Percentiles rank a stretch among this genome's conserved stretches.
Conservation (phyloP, 2,797 vertebrate genomes). For the Ficedula albicollis region DNA sequence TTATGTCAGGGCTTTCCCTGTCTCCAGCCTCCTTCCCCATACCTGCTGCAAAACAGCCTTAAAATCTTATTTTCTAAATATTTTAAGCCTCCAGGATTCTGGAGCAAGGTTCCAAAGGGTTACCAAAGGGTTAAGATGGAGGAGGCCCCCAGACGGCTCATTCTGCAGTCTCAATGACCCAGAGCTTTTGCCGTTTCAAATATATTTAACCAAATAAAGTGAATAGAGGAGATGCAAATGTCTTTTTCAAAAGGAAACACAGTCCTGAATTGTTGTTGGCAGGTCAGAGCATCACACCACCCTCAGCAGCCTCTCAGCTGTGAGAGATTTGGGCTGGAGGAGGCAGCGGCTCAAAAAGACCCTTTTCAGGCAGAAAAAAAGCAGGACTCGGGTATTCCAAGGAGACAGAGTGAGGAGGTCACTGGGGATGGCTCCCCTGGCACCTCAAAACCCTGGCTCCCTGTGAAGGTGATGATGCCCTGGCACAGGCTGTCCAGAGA, state of each 20-base stretch:
- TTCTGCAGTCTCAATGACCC: slow-evolving; percentile 57
- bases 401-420: neutral
- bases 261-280: slow-evolving; percentile 78
- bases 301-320: slow-evolving; percentile 80
- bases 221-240: slow-evolving; percentile 84
- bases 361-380: slow-evolving; percentile 68
- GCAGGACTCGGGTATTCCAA: neutral
- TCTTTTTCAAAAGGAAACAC: slow-evolving; percentile 67
- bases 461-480: neutral
- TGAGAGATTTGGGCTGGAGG: slow-evolving; percentile 24
- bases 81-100: neutral
- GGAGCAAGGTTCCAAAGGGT: slow-evolving; percentile 23
- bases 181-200: slow-evolving; percentile 75
- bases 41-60: neutral
- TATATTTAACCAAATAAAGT: slow-evolving; percentile 72
- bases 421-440: fast-evolving
- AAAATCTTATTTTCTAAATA: neutral
- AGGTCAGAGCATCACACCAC: slow-evolving; percentile 88
- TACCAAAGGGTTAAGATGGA: slow-evolving; percentile 66
- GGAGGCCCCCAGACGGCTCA: slow-evolving; percentile 42
- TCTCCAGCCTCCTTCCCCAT: neutral
- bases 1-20: neutral
- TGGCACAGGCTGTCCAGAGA: neutral
- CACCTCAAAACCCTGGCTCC: neutral
- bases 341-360: slow-evolving; percentile 20